These are phyloP conservation scores for Blastobasis adustella DNA, from an alignment of 2,888 invertebrate species.

Conservation along the genomic window DNA sequence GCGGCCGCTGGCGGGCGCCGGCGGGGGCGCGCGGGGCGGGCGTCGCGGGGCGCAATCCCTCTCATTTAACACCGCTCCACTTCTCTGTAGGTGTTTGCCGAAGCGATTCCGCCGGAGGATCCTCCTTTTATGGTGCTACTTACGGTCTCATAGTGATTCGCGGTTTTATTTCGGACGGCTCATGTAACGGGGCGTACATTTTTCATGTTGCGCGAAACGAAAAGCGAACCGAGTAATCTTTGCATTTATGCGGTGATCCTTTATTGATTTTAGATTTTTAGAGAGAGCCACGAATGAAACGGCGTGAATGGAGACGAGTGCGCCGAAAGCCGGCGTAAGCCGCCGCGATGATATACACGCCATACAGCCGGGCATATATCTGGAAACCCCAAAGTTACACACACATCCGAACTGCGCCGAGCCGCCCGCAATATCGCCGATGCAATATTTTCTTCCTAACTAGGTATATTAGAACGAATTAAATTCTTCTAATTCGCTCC, in stretches of 20 bases:
- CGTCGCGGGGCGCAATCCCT: slow-evolving; percentile 57
- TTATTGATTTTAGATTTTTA: slow-evolving; percentile 76
- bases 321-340: slow-evolving; percentile 68
- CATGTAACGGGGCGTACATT: slow-evolving; percentile 67
- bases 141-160: slow-evolving; percentile 73
- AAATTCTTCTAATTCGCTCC: too few relatives aligned
- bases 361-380: slow-evolving; percentile 57
- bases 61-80: slow-evolving; percentile 72
- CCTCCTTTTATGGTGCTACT: slow-evolving; percentile 70
- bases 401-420: slow-evolving; percentile 16
- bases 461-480: slow-evolving; percentile 32
- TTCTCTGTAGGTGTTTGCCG: slow-evolving; percentile 73
- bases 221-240: slow-evolving; percentile 69
- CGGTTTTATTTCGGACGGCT: slow-evolving; percentile 73
- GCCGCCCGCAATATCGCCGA: too few relatives aligned
- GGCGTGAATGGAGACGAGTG: slow-evolving; percentile 67
- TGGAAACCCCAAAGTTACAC: slow-evolving; percentile 46
- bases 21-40: slow-evolving; percentile 25
- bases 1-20: slow-evolving; percentile 13
- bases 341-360: slow-evolving; percentile 65
- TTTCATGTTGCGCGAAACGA: slow-evolving; percentile 63
- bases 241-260: slow-evolving; percentile 73
- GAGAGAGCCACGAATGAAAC: slow-evolving; percentile 71
- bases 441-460: background rate
- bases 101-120: slow-evolving; percentile 67